Conservation (phyloP, 2,113 vertebrate genomes). For the Verasper variegatus region DNA sequence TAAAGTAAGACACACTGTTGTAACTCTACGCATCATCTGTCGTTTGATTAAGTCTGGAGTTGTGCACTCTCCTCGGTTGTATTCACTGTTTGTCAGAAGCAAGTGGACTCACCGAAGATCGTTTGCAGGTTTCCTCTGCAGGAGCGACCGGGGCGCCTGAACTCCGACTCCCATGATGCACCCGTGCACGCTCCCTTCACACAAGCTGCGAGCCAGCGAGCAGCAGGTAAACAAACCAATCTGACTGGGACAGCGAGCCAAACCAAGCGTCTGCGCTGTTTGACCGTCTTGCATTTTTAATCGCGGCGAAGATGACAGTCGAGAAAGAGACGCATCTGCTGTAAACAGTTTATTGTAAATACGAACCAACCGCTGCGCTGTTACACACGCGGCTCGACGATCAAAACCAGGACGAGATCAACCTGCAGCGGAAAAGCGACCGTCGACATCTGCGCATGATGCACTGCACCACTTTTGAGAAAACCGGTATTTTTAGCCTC, state of each 20-base stretch:
- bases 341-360: background rate
- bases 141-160: rapidly evolving
- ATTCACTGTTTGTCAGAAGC: rapidly evolving
- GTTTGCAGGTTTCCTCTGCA: background rate
- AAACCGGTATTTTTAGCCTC: conserved; percentile 65
- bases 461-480: conserved; percentile 73
- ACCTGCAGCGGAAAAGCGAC: conserved; percentile 41
- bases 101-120: rapidly evolving
- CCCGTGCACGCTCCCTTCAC: background rate
- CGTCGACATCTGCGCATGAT: conserved; percentile 70
- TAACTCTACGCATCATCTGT: background rate
- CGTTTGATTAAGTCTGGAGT: too few species aligned
- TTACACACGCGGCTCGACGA: background rate
- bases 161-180: conserved; percentile 76
- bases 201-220: conserved; percentile 55
- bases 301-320: conserved; percentile 42
- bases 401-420: conserved; percentile 11
- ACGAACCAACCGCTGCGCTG: background rate
- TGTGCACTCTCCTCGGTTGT: background rate
- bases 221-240: conserved; percentile 83
- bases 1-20: background rate
- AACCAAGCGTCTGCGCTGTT: conserved; percentile 62
- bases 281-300: conserved; percentile 48
- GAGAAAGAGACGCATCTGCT: conserved; percentile 15
- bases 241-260: conserved; percentile 53